A percentile compares a stretch with the other conserved stretches of the same genome.
Conservation (phyloP, 2,113 vertebrate species). For the Periophthalmodon schlosseri region DNA sequence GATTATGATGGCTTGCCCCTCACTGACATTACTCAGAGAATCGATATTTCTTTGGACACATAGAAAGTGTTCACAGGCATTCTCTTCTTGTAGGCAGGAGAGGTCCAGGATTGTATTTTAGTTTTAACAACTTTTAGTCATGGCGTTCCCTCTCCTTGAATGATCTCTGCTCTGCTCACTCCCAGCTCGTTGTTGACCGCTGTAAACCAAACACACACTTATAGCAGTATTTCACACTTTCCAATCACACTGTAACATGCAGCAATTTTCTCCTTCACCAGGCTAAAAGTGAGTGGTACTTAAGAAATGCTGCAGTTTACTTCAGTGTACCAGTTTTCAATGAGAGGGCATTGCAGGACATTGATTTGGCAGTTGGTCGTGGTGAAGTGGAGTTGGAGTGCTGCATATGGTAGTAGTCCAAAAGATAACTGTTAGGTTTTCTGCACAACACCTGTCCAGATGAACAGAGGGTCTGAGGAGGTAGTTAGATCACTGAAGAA, state of each 20-base stretch:
- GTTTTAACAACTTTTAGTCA: background rate
- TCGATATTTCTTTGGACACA: slow-evolving; percentile 1
- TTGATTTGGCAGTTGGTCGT: background rate
- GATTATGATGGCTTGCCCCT: background rate
- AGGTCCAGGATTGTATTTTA: background rate
- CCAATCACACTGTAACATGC: background rate
- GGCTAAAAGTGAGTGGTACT: background rate
- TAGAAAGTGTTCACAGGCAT: background rate
- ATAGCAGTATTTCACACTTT: background rate
- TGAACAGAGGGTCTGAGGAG: no score
- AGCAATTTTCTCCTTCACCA: background rate
- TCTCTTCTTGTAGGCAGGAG: background rate
- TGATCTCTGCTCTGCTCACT: background rate
- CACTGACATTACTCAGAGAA: background rate
- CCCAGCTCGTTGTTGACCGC: background rate
- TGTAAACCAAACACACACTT: background rate
- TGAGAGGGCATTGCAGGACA: background rate
- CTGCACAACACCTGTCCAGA: no score
- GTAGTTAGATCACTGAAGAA: background rate
- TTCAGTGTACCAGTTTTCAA: no score
- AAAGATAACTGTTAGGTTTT: no score
- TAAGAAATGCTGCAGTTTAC: background rate
- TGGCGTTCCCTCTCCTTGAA: background rate
- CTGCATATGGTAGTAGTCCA: no score
- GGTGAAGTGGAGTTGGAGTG: no score